Conservation (phyloP, 1,140 invertebrate genomes). For the Danaus plexippus region DNA sequence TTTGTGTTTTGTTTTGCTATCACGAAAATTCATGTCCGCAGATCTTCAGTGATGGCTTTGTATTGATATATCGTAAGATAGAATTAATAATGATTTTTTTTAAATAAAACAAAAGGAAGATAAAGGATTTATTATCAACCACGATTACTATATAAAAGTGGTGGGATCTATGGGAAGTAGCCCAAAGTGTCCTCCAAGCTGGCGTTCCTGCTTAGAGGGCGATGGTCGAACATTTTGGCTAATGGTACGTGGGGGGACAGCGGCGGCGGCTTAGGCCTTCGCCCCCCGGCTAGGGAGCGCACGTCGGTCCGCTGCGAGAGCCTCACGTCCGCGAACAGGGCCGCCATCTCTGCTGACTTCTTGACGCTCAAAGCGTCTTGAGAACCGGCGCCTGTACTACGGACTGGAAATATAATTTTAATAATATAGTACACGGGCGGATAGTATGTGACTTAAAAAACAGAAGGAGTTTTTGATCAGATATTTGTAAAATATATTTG, state of each 20-base stretch:
- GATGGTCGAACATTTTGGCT: constrained; percentile 47
- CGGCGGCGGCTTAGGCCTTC: constrained; percentile 21
- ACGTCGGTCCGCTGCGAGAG: constrained; percentile 71
- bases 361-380: constrained; percentile 87
- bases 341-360: constrained; percentile 90
- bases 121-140: no score
- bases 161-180: constrained; percentile 47
- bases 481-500: no score
- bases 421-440: not conserved
- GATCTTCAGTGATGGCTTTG: no score
- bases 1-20: no score
- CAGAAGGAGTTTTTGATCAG: no score
- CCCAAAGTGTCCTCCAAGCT: constrained; percentile 64
- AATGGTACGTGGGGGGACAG: constrained; percentile 27
- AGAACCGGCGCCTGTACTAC: constrained; percentile 74
- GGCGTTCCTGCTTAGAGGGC: constrained; percentile 49
- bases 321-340: constrained; percentile 83
- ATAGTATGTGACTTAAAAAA: not conserved
- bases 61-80: no score
- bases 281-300: constrained; percentile 44
- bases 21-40: no score
- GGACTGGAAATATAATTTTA: constrained; percentile 46
- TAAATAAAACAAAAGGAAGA: no score
- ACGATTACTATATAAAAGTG: no score
- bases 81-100: no score